Evolutionary conservation across 2,113 vertebrate genomes (phyloP), one percentile per base, ranked within the genome.

Genomic region (Atrichornis clamosus): DNA sequence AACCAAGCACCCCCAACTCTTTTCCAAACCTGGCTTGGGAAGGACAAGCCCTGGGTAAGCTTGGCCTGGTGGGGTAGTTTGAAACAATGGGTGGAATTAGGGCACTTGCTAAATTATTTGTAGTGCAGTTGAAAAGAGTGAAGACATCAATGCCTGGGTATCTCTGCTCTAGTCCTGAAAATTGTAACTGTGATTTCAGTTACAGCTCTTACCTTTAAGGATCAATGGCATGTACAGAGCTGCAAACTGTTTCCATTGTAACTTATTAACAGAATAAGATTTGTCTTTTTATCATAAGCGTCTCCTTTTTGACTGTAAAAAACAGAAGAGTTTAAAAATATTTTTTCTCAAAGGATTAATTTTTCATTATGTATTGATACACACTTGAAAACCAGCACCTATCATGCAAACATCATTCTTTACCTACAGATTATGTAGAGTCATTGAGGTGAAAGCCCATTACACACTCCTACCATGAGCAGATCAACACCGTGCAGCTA

Each of bases 61-160:
- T 17, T 70, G 46, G 32, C 0, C 0, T 46, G 58, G 32, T 0
- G 9, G 32, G 16, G 16, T 15, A 3, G 21, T 60, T 64, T 53
- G 63, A 21, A 68, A 41, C 16, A 47, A 15, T 10, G 49, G 26
- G 37, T 6, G 18, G 53, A 55, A 76, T 18, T 3, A 0, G 15
- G 11, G 32, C 35, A 33, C 23, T 69, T 73, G 70, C 26, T 73
- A 5, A 50, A 42, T 79, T 44, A n/a, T 35, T 76, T 62, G 17
- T 28, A 4, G 42, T 23, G 11, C 6, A 42, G 46, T 4, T 73
- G 67, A 10, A 74, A 73, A 44, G 37, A 83, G 7, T 23, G 49
- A 77, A 26, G 49, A 35, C 1, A 1, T 24, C 64, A 19, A 12
- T 49, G 21, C 44, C 39, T 92, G 73, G 11, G 7, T 42, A 10